Base-by-base conservation (phyloP, 92 coral and sea anemone species). In the Scolanthus callimorphus region DNA sequence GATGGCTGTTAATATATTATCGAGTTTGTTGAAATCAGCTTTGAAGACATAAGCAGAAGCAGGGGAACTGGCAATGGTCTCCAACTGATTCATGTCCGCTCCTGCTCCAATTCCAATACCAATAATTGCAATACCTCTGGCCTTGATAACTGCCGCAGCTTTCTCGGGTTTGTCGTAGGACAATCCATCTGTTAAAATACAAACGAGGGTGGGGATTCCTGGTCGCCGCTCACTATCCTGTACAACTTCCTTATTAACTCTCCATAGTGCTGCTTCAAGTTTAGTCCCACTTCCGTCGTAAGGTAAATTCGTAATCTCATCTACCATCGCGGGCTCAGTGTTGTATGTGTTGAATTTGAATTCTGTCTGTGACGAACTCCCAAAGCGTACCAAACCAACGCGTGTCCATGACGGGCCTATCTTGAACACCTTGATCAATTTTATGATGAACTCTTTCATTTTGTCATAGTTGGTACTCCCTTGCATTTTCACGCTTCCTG, bases 61-160 rank as follows among this genome's bases (percentile, higher is more conserved):
- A 39, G 95, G 95, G 56, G 82, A 85, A 0, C 90, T 86, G 25
- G 90, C 95, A 57, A 91, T 86, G 17, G 73, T 73, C 20, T 53
- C 51, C 51, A 91, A 77, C 44, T 91, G 73, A 26, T 23, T 31
- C 21, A 23, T 10, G 52, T 75, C 68, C 39, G 17, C 70, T 17
- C 39, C 17, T 48, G 34, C 24, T 3, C 97, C 97, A 10, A 91
- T 56, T 3, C 95, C 95, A 21, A 91, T 55, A 30, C 69, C 69
- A 11, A 53, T 70, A 10, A 91, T 51, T 11, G 69, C 71, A 20
- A 73, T 90, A 1, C 95, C 97, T n/a, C 74, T 57, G 54, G 80
- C 91, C 39, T 90, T 63, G 20, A 91, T 78, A 48, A 66, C 48
- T 43, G 82, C 88, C 0, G 97, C 77, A 4, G 97, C 88, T 0